Base-by-base conservation (phyloP, 2,113 vertebrate genomes). In the Rattus rattus region DNA sequence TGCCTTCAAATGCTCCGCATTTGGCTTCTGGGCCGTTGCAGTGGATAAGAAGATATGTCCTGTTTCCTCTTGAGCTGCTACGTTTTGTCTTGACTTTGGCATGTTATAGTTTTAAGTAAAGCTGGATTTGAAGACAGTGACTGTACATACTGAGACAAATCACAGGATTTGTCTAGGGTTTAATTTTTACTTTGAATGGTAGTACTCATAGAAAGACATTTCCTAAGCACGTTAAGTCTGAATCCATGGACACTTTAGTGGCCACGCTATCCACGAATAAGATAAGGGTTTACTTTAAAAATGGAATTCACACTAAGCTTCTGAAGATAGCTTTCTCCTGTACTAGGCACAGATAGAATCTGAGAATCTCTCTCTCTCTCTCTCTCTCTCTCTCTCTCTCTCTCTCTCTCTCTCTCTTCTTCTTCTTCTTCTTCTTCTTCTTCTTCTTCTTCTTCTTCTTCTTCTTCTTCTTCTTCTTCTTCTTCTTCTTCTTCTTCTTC, bases 271-370 rank as follows among this genome's bases (percentile, higher is more conserved):
- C 19, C 67, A 28, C 86, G 43, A 24, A 7, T 75, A 77, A 91
- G 14, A 54, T 56, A 83, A 93, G 8, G 84, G 69, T 81, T 94
- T 93, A 96, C 52, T 92, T 65, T 10, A 88, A 91, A 91, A 36
- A 61, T 87, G 7, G 52, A 84, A 67, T 65, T 54, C 26, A 36
- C 16, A 16, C 52, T 81, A 86, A 73, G 95, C 54, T 9, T 8
- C 49, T 96, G 79, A 85, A 73, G 81, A 67, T 92, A 12, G 43
- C 28, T 76, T 94, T 96, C n/a, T 96, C 52, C 86, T 47, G 91
- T 75, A 92, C 36, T 28, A 5, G 88, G 67, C 22, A 93, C 56
- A 63, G 43, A 69, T 0, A 7, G 13, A 63, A 5, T 33, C 10
- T 47, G 36, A 75, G 59, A 89, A 95, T 5, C 5, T 36, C n/a